Evolutionary conservation across 2,797 vertebrate genomes (phyloP), one percentile per base, ranked within the genome.

Genomic region (Xiphophorus birchmanni): DNA sequence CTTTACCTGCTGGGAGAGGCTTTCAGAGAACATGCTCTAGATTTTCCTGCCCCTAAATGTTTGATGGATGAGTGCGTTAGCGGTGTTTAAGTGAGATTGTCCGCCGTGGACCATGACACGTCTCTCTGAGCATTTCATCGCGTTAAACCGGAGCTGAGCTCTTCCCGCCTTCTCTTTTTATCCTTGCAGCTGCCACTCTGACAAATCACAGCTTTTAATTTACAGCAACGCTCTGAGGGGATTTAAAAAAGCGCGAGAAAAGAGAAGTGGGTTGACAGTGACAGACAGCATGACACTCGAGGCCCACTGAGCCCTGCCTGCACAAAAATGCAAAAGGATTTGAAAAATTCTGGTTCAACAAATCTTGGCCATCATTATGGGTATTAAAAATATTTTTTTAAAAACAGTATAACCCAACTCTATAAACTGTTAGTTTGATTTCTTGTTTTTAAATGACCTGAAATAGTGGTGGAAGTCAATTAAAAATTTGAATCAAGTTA

Each of bases 51-150:
- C 74, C 48, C 75, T 10, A 11, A 63, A 78, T 80, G 75, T 87
- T 84, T 90, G 79, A 81, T 78, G 26, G 15, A 50, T 42, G 78
- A 72, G 60, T 80, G 82, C 48, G 75, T 80, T 74, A 79, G 82
- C 74, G 82, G 85, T 83, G 75, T 89, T 92, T 93, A 79, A 93
- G 90, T 87, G 80, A 78, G 42, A 82, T 79, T 67, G 77, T 82
- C 77, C 82, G 42, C 47, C 71, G 32, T 29, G 17, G 63, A 89
- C 85, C 80, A 80, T 67, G 82, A 92, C 80, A 76, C 63, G 80
- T 72, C 77, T 73, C 77, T 86, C 84, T 67, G 63, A 23, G 45
- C 78, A 82, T 85, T 87, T 88, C 78, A 78, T 78, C 76, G 32
- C 75, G 74, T 82, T 80, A 65, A 48, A 1, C 78, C 58, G 2